phyloP scores from a whole-genome alignment of 2,888 invertebrate genomes.

The Cyaniris semiargus region DNA sequence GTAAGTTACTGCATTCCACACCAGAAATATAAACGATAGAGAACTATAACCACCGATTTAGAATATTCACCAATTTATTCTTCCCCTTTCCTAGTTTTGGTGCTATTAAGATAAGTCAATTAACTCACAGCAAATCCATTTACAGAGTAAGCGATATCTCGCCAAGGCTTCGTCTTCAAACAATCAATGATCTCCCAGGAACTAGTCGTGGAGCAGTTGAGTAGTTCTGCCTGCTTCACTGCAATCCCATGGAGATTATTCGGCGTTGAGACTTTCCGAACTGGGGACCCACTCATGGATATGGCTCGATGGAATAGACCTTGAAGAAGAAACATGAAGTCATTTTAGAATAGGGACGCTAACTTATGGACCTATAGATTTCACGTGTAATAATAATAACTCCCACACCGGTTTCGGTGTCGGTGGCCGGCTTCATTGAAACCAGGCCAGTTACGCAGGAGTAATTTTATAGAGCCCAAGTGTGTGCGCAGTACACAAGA shows the following conservation, averaged over 20 bases:
- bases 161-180: constrained; percentile 69
- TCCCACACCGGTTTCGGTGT: no score
- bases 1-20: no score
- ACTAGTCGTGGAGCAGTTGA: constrained; percentile 57
- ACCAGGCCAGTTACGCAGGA: no score
- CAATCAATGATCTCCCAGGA: constrained; percentile 79
- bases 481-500: no score
- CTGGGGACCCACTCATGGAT: constrained; percentile 83
- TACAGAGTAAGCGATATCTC: constrained; percentile 69
- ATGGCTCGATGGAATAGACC: constrained; percentile 86
- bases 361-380: no score
- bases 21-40: no score
- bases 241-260: constrained; percentile 79
- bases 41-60: not conserved
- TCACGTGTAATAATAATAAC: no score
- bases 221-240: constrained; percentile 79
- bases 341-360: no score
- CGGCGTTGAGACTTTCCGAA: constrained; percentile 76
- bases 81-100: not conserved
- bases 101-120: not conserved
- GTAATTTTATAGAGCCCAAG: no score
- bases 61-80: not conserved
- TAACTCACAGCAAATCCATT: constrained; percentile 64
- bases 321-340: constrained; percentile 42
- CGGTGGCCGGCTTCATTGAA: no score